Evolutionary conservation across 2,888 invertebrate species (phyloP).

Genomic region (Clostera curtula): DNA sequence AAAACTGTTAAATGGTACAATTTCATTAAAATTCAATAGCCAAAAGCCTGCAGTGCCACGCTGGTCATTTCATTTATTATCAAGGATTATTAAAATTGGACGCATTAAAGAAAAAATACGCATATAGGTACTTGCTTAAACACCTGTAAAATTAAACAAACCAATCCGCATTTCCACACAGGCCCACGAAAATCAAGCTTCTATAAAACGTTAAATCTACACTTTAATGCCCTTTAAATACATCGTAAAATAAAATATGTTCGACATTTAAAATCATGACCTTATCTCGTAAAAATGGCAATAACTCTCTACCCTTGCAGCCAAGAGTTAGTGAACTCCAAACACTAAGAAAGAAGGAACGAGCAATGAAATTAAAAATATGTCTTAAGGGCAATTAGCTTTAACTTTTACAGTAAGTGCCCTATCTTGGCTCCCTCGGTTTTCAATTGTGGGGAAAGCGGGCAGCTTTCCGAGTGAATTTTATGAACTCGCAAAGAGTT

Average conservation of each 20-base stretch:
- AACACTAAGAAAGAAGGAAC: slow-evolving; percentile 68
- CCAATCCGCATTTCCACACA: not conserved
- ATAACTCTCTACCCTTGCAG: slow-evolving; percentile 64
- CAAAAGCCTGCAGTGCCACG: too few species aligned
- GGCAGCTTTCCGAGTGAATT: slow-evolving; percentile 64
- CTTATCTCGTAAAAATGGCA: slow-evolving; percentile 72
- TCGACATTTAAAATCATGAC: slow-evolving; percentile 68
- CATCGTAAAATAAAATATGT: slow-evolving; percentile 64
- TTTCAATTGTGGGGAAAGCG: slow-evolving; percentile 71
- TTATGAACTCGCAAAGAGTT: slow-evolving; percentile 65
- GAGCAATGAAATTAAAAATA: slow-evolving; percentile 77
- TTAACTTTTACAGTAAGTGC: slow-evolving; percentile 74
- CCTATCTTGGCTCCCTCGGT: slow-evolving; percentile 65
- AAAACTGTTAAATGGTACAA: too few species aligned
- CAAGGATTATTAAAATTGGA: too few species aligned
- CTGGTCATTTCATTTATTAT: too few species aligned
- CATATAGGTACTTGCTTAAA: too few species aligned
- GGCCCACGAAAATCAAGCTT: slow-evolving; percentile 4
- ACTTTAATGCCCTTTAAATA: slow-evolving; percentile 28
- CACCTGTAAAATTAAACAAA: too few species aligned
- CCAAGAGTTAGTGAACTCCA: slow-evolving; percentile 59
- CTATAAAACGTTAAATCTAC: too few species aligned
- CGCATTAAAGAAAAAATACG: too few species aligned
- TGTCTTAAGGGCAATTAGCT: slow-evolving; percentile 77
- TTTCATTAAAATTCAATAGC: too few species aligned